Conservation (phyloP, 2,113 vertebrate genomes). For the Ahaetulla prasina region DNA sequence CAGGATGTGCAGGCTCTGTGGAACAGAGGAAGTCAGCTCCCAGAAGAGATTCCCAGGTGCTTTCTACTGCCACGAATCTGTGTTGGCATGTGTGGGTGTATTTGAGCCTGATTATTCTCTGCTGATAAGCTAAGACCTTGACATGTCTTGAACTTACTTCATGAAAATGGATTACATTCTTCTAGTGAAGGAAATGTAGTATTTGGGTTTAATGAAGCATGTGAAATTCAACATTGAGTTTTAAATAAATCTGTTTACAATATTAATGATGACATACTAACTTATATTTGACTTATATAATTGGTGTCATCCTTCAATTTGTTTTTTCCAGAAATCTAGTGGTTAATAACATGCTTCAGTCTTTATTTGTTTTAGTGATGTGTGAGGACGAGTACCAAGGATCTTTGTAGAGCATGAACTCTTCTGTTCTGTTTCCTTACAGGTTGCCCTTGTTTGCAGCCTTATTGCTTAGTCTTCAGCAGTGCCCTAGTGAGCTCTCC, state of each 20-base stretch:
- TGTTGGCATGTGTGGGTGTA: neutral
- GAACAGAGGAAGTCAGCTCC: constrained; percentile 70
- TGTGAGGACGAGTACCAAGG: neutral
- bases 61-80: neutral
- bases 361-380: neutral
- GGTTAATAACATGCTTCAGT: neutral
- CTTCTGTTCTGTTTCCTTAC: constrained; percentile 21
- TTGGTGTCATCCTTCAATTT: neutral
- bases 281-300: neutral
- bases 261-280: neutral
- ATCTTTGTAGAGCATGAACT: neutral
- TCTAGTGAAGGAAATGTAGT: neutral
- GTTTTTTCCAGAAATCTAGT: neutral
- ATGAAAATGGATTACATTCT: neutral
- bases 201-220: neutral
- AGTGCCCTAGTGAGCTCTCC: constrained; percentile 78
- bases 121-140: neutral
- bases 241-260: neutral
- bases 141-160: neutral
- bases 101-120: neutral
- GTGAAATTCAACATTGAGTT: neutral
- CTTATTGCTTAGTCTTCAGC: constrained; percentile 78
- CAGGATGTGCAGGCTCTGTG: constrained; percentile 80
- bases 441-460: constrained; percentile 81
- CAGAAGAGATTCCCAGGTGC: constrained; percentile 68